Conservation (phyloP, 1,140 invertebrate genomes). For the Zaprionus gabonicus region DNA sequence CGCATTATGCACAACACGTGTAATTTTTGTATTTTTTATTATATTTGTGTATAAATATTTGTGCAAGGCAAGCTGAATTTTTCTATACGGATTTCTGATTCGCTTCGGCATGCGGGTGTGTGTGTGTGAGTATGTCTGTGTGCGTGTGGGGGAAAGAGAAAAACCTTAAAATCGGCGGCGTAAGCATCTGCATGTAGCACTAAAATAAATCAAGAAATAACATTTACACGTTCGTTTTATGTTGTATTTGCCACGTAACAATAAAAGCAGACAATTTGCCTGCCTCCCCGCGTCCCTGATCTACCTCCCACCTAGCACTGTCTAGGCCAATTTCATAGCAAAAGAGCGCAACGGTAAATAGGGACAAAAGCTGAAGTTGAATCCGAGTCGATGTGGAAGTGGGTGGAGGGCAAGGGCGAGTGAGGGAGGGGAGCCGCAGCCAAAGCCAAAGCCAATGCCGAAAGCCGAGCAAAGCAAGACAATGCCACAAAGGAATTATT, state of each 20-base stretch:
- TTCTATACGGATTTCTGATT: constrained; percentile 62
- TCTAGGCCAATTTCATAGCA: constrained; percentile 65
- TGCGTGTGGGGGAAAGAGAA: constrained; percentile 23
- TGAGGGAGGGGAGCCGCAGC: not conserved
- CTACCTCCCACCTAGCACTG: constrained; percentile 4
- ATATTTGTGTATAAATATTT: constrained; percentile 69
- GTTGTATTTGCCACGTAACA: constrained; percentile 82
- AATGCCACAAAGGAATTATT: constrained; percentile 82
- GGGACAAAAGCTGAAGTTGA: constrained; percentile 32
- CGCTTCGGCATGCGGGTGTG: constrained; percentile 31
- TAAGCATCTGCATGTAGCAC: constrained; percentile 81
- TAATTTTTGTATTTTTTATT: constrained; percentile 74
- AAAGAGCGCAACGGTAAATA: constrained; percentile 39
- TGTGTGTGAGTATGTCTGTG: constrained; percentile 42
- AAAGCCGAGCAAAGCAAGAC: constrained; percentile 77
- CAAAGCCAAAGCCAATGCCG: constrained; percentile 50
- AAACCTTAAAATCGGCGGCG: constrained; percentile 69
- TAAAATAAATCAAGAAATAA: constrained; percentile 83
- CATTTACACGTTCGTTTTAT: constrained; percentile 83
- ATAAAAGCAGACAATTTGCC: constrained; percentile 60
- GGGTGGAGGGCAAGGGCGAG: too few relatives aligned
- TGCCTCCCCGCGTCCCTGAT: not conserved
- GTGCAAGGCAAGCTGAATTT: constrained; percentile 80
- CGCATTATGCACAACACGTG: constrained; percentile 50
- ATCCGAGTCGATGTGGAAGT: not conserved